Evolutionary conservation across 2,113 vertebrate species (phyloP).

Genomic region (Ammodytes dubius): DNA sequence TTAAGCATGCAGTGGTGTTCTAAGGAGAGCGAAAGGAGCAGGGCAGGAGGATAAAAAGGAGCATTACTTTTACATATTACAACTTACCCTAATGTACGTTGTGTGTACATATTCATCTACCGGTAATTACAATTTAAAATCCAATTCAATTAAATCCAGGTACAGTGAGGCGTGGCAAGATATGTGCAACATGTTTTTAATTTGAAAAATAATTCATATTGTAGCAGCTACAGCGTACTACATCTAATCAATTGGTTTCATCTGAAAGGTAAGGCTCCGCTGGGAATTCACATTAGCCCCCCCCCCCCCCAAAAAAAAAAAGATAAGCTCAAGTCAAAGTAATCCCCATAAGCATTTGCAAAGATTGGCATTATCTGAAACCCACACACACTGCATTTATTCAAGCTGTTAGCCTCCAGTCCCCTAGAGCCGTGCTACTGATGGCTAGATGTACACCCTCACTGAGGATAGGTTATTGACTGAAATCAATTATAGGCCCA

Average conservation of each 20-base stretch:
- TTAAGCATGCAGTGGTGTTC: conserved; percentile 67
- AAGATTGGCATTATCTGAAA: conserved; percentile 59
- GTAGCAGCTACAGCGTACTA: not conserved
- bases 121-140: not conserved
- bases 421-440: conserved; percentile 44
- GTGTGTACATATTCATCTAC: not conserved
- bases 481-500: conserved; percentile 73
- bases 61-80: not conserved
- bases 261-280: conserved; percentile 25
- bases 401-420: conserved; percentile 42
- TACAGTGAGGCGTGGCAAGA: not conserved
- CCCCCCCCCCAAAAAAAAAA: conserved; percentile 21
- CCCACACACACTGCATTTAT: conserved; percentile 58
- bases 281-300: conserved; percentile 47
- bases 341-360: conserved; percentile 62
- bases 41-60: not conserved
- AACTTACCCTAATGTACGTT: not conserved
- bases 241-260: conserved; percentile 33
- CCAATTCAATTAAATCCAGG: too few species aligned
- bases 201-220: too few species aligned
- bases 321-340: conserved; percentile 53
- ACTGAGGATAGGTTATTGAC: conserved; percentile 61
- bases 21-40: conserved; percentile 36
- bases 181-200: not conserved
- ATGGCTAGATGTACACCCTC: conserved; percentile 53